A percentile compares a stretch with the other conserved stretches of the same genome.
These are phyloP conservation scores for Parnassius orleans DNA, from an alignment of 2,888 invertebrate genomes.

Conservation along the genomic window DNA sequence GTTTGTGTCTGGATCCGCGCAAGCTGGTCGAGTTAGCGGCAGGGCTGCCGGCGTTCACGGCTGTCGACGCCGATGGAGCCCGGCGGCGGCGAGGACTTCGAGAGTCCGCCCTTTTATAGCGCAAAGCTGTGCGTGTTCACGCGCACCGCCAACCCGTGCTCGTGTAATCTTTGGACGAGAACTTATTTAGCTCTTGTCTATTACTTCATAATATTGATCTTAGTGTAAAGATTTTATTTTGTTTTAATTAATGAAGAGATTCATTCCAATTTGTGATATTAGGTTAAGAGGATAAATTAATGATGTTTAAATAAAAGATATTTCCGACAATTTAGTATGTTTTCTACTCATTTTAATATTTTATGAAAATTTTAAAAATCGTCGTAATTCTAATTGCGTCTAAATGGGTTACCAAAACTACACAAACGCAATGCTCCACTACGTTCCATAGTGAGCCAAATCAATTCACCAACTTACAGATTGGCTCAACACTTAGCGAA, in stretches of 20 bases:
- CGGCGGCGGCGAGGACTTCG: conserved; percentile 25
- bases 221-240: background rate
- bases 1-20: conserved; percentile 45
- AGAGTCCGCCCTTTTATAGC: conserved; percentile 14
- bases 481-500: no score
- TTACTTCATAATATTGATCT: background rate
- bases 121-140: background rate
- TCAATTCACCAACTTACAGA: no score
- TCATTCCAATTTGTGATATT: conserved; percentile 27
- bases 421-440: no score
- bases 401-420: background rate
- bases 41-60: conserved; percentile 35
- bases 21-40: conserved; percentile 39
- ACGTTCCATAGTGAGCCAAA: no score
- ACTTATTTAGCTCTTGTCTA: no score
- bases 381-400: background rate
- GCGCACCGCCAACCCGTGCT: conserved; percentile 4
- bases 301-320: conserved; percentile 14
- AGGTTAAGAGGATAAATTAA: conserved; percentile 24
- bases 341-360: background rate
- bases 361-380: background rate
- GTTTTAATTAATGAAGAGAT: background rate
- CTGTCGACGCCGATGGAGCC: conserved; percentile 23
- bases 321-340: background rate
- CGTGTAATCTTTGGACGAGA: background rate